A percentile compares a stretch with the other conserved stretches of the same genome.
These are phyloP conservation scores for Drosophila rufa DNA, from an alignment of 1,140 invertebrate genomes.

Conservation along the genomic window DNA sequence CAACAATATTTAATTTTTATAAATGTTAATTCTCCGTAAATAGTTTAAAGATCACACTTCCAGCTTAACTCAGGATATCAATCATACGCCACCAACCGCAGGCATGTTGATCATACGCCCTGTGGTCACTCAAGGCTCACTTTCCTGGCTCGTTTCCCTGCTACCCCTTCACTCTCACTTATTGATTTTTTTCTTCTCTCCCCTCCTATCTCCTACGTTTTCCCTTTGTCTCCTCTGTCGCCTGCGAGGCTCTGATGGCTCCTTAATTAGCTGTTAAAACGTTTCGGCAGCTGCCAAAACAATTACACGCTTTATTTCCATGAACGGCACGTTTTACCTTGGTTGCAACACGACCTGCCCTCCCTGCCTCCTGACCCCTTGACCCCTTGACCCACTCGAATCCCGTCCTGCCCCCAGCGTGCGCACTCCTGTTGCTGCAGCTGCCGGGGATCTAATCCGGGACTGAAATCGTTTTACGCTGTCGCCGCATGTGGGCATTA, in stretches of 20 bases:
- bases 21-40: background rate
- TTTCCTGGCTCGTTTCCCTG: too few relatives aligned
- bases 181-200: too few relatives aligned
- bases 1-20: background rate
- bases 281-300: conserved; percentile 65
- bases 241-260: conserved; percentile 18
- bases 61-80: background rate
- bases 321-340: conserved; percentile 55
- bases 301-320: conserved; percentile 71
- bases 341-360: conserved; percentile 24
- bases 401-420: background rate
- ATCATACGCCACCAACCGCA: background rate
- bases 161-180: too few relatives aligned
- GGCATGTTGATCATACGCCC: background rate
- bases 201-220: background rate
- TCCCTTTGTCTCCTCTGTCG: background rate
- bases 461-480: conserved; percentile 69
- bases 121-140: background rate
- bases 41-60: background rate
- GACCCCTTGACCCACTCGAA: background rate
- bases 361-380: conserved; percentile 8
- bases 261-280: conserved; percentile 71
- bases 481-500: conserved; percentile 72
- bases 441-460: conserved; percentile 50
- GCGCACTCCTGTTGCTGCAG: conserved; percentile 24